Evolutionary conservation across 2,797 vertebrate genomes (phyloP).

Genomic region (Muraenolepis orangiensis): DNA sequence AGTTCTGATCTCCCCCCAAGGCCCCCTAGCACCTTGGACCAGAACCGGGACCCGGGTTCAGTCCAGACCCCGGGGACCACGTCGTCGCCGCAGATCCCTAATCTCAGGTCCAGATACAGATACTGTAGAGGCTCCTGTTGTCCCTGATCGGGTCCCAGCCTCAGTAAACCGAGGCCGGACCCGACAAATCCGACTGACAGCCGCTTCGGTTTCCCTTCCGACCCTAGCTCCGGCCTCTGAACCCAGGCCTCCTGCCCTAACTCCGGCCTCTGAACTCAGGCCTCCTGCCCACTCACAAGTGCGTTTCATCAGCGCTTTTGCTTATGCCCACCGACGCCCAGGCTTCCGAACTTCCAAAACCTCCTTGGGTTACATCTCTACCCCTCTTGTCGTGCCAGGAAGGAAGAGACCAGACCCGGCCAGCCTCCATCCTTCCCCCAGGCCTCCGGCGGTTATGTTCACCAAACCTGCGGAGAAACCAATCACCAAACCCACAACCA

Average conservation of each 20-base stretch:
- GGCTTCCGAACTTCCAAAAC: constrained; percentile 56
- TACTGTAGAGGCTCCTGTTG: not conserved
- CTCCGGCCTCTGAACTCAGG: constrained; percentile 20
- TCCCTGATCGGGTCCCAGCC: not conserved
- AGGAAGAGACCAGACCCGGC: constrained; percentile 70
- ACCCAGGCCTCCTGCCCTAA: constrained; percentile 14
- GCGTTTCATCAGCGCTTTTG: not conserved
- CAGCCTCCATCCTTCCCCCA: constrained; percentile 38
- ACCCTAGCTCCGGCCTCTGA: constrained; percentile 21
- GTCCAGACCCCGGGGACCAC: not conserved
- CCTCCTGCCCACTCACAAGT: not conserved
- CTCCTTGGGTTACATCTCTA: constrained; percentile 82
- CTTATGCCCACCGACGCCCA: constrained; percentile 12
- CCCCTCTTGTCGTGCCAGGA: constrained; percentile 76
- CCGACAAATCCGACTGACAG: not conserved
- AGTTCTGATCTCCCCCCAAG: not conserved
- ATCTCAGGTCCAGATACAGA: not conserved
- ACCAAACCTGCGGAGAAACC: constrained; percentile 62
- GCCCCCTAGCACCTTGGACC: not conserved
- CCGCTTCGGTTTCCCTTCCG: constrained; percentile 15
- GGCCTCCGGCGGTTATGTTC: constrained; percentile 32
- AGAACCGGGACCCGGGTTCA: not conserved
- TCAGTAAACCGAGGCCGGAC: not conserved
- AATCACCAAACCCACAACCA: constrained; percentile 1
- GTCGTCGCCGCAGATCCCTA: not conserved